phyloP scores from a whole-genome alignment of 2,888 invertebrate species.

The Siphlonurus alternatus region DNA sequence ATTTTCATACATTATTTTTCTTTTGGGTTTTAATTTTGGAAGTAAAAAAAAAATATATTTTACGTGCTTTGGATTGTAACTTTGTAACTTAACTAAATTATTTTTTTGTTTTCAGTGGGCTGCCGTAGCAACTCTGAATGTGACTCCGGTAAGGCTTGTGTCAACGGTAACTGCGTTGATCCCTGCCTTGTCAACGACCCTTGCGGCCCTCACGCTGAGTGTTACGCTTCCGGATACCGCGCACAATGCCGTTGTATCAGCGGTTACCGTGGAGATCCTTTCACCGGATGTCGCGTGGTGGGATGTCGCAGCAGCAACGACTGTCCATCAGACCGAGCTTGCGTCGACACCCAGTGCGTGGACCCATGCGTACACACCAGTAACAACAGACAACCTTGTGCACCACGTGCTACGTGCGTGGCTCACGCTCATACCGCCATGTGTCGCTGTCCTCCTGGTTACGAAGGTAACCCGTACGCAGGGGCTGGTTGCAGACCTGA shows the following conservation, averaged over 20 bases:
- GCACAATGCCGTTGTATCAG: constrained; percentile 64
- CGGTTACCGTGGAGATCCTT: constrained; percentile 67
- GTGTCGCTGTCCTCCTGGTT: constrained; percentile 67
- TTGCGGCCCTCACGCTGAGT: constrained; percentile 70
- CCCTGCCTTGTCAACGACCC: constrained; percentile 66
- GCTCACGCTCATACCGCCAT: constrained; percentile 52
- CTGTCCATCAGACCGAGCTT: constrained; percentile 70
- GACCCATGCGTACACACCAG: constrained; percentile 66
- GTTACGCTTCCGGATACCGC: constrained; percentile 51
- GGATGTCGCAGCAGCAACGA: constrained; percentile 77
- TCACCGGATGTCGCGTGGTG: constrained; percentile 53
- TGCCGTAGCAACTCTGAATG: constrained; percentile 74
- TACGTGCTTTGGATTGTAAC: too few species aligned
- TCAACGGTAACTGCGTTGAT: constrained; percentile 70
- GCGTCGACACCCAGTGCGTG: constrained; percentile 70
- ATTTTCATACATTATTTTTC: not conserved
- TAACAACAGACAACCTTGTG: constrained; percentile 38
- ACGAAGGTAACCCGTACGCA: constrained; percentile 63
- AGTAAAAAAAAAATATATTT: not conserved
- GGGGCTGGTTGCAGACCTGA: constrained; percentile 48
- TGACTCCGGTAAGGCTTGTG: constrained; percentile 62
- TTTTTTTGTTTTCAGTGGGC: constrained; percentile 37
- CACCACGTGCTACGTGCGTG: constrained; percentile 37
- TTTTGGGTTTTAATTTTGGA: not conserved
- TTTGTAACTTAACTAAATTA: not conserved